Evolutionary conservation across 1,140 invertebrate genomes (phyloP).

Genomic region (Stratiolaelaps scimitus): DNA sequence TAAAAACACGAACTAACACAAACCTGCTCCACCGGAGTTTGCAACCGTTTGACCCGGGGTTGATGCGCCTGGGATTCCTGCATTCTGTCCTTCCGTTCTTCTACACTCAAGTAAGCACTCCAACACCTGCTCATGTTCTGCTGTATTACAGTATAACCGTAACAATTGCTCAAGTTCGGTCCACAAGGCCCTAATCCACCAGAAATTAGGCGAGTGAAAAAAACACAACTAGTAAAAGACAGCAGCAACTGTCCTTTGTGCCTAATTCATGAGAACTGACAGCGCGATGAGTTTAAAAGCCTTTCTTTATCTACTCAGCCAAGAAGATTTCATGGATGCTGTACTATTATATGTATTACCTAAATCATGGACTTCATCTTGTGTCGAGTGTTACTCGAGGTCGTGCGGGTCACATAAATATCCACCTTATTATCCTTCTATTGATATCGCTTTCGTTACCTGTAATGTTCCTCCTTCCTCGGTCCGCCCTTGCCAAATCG

Average conservation of each 20-base stretch:
- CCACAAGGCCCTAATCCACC: constrained; percentile 80
- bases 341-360: too few species aligned
- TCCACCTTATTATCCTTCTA: too few species aligned
- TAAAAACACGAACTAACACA: too few species aligned
- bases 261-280: neutral
- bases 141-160: constrained; percentile 56
- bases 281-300: neutral
- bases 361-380: too few species aligned
- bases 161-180: constrained; percentile 72
- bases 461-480: constrained; percentile 44
- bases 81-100: constrained; percentile 36
- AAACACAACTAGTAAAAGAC: constrained; percentile 31
- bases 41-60: too few species aligned
- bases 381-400: too few species aligned
- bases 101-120: constrained; percentile 69
- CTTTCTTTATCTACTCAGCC: neutral
- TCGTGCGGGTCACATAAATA: too few species aligned
- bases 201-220: constrained; percentile 50
- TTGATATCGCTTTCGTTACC: constrained; percentile 39
- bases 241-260: neutral
- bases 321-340: too few species aligned
- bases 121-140: constrained; percentile 60
- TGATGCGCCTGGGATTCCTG: too few species aligned
- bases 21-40: too few species aligned
- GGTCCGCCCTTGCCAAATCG: constrained; percentile 44